phyloP scores from a whole-genome alignment of 2,888 invertebrate species.

The Phortica magna region DNA sequence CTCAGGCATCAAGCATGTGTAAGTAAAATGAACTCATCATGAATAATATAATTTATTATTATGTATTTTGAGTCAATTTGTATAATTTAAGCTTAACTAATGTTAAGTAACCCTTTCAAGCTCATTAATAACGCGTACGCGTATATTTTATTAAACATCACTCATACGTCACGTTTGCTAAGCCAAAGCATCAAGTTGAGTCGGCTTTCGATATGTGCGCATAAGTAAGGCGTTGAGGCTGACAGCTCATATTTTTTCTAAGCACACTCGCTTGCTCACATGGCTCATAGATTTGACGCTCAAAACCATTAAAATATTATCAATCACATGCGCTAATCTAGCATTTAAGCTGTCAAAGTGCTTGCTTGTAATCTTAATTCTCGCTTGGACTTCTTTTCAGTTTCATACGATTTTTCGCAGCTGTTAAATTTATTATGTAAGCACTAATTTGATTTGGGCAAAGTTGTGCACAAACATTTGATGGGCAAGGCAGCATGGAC shows the following conservation, averaged over 20 bases:
- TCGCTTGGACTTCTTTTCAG: too few species aligned
- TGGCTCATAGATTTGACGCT: background rate
- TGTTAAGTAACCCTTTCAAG: constrained; percentile 27
- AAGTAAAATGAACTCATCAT: background rate
- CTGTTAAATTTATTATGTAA: constrained; percentile 9
- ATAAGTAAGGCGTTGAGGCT: background rate
- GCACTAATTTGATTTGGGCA: constrained; percentile 24
- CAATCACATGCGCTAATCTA: constrained; percentile 29
- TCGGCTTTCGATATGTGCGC: too few species aligned
- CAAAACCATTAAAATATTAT: constrained; percentile 24
- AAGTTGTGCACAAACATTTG: background rate
- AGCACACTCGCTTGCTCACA: background rate
- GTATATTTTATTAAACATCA: constrained; percentile 56
- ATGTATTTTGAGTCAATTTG: background rate
- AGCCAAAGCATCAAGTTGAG: constrained; percentile 45
- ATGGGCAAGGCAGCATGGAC: too few species aligned
- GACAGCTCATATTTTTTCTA: background rate
- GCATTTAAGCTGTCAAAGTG: constrained; percentile 32
- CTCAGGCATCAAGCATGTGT: background rate
- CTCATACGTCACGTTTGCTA: constrained; percentile 68
- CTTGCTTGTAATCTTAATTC: background rate
- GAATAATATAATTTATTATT: too few species aligned
- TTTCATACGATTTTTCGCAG: background rate
- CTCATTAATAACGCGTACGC: constrained; percentile 59
- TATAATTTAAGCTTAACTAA: background rate